phyloP scores from a whole-genome alignment of 2,113 vertebrate species.

The Osmerus mordax region DNA sequence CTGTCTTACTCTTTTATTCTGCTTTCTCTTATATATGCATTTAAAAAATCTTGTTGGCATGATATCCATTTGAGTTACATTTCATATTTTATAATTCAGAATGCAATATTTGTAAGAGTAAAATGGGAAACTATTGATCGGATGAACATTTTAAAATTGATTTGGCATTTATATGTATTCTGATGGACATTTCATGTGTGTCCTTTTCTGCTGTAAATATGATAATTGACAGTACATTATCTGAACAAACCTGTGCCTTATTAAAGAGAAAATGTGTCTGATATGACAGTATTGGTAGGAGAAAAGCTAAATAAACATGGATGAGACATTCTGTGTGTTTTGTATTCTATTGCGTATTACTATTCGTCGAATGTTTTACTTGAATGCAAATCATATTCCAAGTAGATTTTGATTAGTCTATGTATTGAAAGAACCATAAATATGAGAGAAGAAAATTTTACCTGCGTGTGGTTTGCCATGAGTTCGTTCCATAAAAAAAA shows the following conservation, averaged over 20 bases:
- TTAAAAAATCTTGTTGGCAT: conserved; percentile 11
- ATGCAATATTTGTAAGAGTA: background rate
- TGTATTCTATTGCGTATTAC: conserved; percentile 7
- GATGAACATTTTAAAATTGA: conserved; percentile 10
- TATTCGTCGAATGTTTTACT: too few relatives aligned
- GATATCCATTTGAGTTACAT: conserved; percentile 43
- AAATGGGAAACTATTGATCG: conserved; percentile 31
- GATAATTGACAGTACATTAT: conserved; percentile 51
- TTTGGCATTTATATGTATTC: conserved; percentile 41
- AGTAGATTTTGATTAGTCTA: too few relatives aligned
- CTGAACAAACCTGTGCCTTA: conserved; percentile 69
- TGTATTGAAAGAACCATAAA: too few relatives aligned
- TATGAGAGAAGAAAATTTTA: too few relatives aligned
- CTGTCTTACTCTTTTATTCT: background rate
- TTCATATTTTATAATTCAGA: conserved; percentile 24
- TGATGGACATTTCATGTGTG: conserved; percentile 29
- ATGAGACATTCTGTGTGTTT: conserved; percentile 29
- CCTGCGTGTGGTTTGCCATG: too few relatives aligned
- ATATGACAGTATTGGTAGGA: conserved; percentile 56
- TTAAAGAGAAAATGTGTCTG: conserved; percentile 42
- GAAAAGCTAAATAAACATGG: conserved; percentile 56
- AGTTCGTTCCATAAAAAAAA: background rate
- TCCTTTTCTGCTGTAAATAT: conserved; percentile 54
- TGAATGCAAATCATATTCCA: too few relatives aligned
- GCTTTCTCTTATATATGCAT: conserved; percentile 22